Evolutionary conservation across 2,113 vertebrate genomes (phyloP).

Genomic region (Pyrgilauda ruficollis): DNA sequence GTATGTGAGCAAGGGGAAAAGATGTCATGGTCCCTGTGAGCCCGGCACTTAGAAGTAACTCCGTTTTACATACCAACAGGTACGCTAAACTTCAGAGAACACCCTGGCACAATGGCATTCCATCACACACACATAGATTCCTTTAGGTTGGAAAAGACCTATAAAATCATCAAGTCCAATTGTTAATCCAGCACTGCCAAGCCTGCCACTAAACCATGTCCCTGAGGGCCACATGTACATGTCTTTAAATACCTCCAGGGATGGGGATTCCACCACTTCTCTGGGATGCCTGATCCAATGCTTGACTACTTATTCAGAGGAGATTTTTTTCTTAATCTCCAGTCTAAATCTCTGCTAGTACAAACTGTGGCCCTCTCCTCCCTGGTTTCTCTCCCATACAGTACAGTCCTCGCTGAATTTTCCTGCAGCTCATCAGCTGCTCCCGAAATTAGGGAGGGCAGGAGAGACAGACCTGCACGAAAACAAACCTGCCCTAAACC

Average conservation of each 20-base stretch:
- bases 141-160: neutral
- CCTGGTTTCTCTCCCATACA: neutral
- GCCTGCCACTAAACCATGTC: neutral
- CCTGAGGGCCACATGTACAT: too few relatives aligned
- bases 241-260: neutral
- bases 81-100: neutral
- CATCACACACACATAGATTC: accelerated
- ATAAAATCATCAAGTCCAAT: neutral
- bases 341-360: neutral
- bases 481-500: neutral
- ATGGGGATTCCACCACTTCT: neutral
- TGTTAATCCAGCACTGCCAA: neutral
- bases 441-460: neutral
- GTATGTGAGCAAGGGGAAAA: neutral
- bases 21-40: neutral
- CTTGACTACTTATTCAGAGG: neutral
- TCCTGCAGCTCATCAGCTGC: neutral
- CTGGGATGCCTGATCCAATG: neutral
- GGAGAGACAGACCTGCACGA: neutral
- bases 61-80: neutral
- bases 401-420: neutral
- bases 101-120: neutral
- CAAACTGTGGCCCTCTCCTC: neutral
- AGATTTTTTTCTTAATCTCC: neutral
- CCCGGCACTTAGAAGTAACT: neutral